phyloP scores from a whole-genome alignment of 2,113 vertebrate genomes.

The Ageneiosus marmoratus region DNA sequence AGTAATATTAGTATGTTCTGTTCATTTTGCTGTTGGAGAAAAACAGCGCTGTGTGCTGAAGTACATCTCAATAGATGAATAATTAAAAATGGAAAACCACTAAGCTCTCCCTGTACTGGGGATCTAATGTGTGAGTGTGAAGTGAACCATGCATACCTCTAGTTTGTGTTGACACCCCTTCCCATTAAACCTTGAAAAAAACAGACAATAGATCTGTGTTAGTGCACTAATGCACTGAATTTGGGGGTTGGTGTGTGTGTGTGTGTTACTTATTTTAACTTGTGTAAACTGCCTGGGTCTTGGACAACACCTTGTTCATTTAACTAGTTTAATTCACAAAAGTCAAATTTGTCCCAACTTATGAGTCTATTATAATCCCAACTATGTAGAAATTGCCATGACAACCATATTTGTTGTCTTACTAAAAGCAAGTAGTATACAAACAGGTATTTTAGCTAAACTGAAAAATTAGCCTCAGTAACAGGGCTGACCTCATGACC shows the following conservation, averaged over 20 bases:
- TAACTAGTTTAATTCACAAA: too few species aligned
- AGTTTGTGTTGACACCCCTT: constrained; percentile 59
- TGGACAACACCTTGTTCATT: background rate
- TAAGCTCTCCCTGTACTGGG: constrained; percentile 65
- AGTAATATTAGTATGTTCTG: background rate
- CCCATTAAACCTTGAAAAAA: constrained; percentile 73
- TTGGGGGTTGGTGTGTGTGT: constrained; percentile 53
- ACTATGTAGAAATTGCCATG: background rate
- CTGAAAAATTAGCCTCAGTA: background rate
- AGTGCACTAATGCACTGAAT: constrained; percentile 66
- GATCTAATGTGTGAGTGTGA: constrained; percentile 64
- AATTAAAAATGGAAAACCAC: constrained; percentile 68
- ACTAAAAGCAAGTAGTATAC: background rate
- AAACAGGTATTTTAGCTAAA: background rate
- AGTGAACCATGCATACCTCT: constrained; percentile 76
- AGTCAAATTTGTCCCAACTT: background rate
- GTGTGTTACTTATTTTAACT: constrained; percentile 49
- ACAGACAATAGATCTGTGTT: constrained; percentile 66
- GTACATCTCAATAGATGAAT: constrained; percentile 51
- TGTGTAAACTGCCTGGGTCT: constrained; percentile 47
- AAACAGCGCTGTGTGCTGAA: constrained; percentile 30
- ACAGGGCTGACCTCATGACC: background rate
- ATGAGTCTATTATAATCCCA: background rate
- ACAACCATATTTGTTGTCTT: background rate
- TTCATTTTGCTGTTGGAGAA: constrained; percentile 22